Evolutionary conservation across 1,140 invertebrate species (phyloP).

Genomic region (Drosophila bipectinata): DNA sequence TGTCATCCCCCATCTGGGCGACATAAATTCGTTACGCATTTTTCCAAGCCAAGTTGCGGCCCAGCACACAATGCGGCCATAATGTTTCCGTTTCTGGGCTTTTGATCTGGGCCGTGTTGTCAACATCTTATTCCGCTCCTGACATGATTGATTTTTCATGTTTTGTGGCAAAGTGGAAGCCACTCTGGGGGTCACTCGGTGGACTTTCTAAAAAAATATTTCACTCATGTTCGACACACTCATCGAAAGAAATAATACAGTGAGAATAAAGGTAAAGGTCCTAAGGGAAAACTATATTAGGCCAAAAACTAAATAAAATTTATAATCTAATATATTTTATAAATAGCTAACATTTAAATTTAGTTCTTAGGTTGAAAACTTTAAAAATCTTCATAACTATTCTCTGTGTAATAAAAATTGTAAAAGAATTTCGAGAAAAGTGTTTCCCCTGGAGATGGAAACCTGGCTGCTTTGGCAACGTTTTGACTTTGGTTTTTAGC

Average conservation of each 20-base stretch:
- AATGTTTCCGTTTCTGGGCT: slow-evolving; percentile 47
- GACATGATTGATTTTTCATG: slow-evolving; percentile 78
- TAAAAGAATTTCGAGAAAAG: slow-evolving; percentile 20
- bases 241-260: slow-evolving; percentile 12
- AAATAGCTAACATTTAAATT: too few species aligned
- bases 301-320: too few species aligned
- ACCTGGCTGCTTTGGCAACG: background rate
- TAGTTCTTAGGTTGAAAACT: too few species aligned
- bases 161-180: slow-evolving; percentile 26
- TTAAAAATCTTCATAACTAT: background rate
- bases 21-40: slow-evolving; percentile 76
- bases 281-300: too few species aligned
- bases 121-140: slow-evolving; percentile 73
- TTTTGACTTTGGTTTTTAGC: slow-evolving; percentile 19
- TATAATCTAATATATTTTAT: background rate
- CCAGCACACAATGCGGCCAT: slow-evolving; percentile 54
- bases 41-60: slow-evolving; percentile 9
- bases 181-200: slow-evolving; percentile 30
- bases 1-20: slow-evolving; percentile 61
- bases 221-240: slow-evolving; percentile 29
- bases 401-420: slow-evolving; percentile 25
- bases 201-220: slow-evolving; percentile 70
- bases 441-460: slow-evolving; percentile 1
- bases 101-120: slow-evolving; percentile 70
- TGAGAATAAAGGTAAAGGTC: background rate